Percentiles rank a stretch among this genome's conserved stretches.
Conservation (phyloP, 2,888 invertebrate species). For the Nomada flava region DNA sequence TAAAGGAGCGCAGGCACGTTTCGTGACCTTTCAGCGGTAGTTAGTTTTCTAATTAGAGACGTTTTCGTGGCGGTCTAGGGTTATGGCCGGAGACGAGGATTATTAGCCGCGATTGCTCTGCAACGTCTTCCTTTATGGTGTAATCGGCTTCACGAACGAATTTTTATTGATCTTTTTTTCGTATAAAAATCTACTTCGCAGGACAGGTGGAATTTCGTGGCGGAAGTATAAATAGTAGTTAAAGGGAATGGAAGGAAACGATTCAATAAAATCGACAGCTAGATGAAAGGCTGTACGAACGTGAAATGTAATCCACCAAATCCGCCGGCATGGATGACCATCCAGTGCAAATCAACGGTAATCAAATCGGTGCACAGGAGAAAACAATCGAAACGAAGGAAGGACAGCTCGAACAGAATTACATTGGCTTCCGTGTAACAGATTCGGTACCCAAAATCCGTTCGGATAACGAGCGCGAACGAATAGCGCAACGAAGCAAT, state of each 20-base stretch:
- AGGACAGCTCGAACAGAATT: background rate
- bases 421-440: constrained; percentile 8
- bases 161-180: background rate
- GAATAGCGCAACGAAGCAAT: constrained; percentile 37
- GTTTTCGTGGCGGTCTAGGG: background rate
- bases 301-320: background rate
- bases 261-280: background rate
- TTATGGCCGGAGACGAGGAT: too few relatives aligned
- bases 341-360: constrained; percentile 4
- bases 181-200: background rate
- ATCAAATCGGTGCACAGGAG: constrained; percentile 15
- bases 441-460: constrained; percentile 25
- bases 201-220: background rate
- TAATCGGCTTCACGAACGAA: too few relatives aligned
- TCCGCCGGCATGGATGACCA: background rate
- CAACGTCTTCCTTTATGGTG: too few relatives aligned
- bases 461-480: constrained; percentile 28
- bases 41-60: background rate
- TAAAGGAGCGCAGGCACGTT: background rate
- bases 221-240: background rate
- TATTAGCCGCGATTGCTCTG: too few relatives aligned
- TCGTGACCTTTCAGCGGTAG: constrained; percentile 1
- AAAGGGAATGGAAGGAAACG: too few relatives aligned
- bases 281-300: background rate
- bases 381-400: constrained; percentile 17